These are phyloP conservation scores for Drosophila kanekoi DNA, from an alignment of 2,888 invertebrate genomes.

Conservation along the genomic window DNA sequence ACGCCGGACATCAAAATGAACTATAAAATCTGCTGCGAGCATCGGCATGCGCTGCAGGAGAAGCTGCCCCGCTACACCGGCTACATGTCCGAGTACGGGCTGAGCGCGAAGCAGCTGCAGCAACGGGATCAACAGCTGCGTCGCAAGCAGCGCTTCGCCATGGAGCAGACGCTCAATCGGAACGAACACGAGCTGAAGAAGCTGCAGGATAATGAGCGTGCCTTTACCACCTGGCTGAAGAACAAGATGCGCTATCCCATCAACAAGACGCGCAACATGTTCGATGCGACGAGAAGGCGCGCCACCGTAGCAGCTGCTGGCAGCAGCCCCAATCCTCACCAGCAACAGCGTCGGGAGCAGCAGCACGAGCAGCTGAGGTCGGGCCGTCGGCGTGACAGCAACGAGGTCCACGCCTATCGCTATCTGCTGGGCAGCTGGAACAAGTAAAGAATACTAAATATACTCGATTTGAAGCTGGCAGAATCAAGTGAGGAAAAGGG, in stretches of 20 bases:
- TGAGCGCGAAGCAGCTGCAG: slow-evolving; percentile 85
- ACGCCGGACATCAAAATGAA: slow-evolving; percentile 80
- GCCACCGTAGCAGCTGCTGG: slow-evolving; percentile 57
- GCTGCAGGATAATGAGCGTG: slow-evolving; percentile 86
- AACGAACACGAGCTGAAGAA: slow-evolving; percentile 85
- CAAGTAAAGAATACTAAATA: slow-evolving; percentile 43
- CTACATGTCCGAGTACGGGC: slow-evolving; percentile 86
- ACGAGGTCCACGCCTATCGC: slow-evolving; percentile 63
- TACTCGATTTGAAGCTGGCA: not conserved
- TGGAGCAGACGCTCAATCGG: slow-evolving; percentile 82
- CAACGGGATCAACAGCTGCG: slow-evolving; percentile 84
- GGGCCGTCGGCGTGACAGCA: slow-evolving; percentile 49
- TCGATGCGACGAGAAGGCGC: slow-evolving; percentile 74
- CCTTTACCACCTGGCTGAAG: slow-evolving; percentile 86
- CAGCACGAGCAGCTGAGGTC: slow-evolving; percentile 25
- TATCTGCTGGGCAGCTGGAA: slow-evolving; percentile 69
- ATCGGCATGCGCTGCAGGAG: slow-evolving; percentile 82
- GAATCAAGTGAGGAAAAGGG: too few species aligned
- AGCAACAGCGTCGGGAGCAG: slow-evolving; percentile 15
- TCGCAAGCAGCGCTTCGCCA: slow-evolving; percentile 71
- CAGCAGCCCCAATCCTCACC: slow-evolving; percentile 20
- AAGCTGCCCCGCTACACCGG: slow-evolving; percentile 86
- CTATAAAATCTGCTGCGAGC: slow-evolving; percentile 85
- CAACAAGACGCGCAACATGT: slow-evolving; percentile 85
- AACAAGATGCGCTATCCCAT: slow-evolving; percentile 85